Evolutionary conservation across 1,140 invertebrate species (phyloP).

Genomic region (Penaeus indicus): DNA sequence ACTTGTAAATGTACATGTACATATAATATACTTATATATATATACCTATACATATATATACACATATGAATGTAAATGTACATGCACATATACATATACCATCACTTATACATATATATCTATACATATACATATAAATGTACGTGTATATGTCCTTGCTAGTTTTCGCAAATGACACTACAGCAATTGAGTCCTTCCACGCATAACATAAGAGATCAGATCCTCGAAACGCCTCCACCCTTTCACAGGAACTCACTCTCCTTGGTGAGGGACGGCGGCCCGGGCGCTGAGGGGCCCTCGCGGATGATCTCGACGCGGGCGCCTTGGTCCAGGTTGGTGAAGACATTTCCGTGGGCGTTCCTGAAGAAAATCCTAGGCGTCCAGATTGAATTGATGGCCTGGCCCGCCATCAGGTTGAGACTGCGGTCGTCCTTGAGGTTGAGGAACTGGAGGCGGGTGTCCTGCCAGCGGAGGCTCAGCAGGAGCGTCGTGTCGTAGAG

Average conservation of each 20-base stretch:
- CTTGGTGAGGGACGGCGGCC: slow-evolving; percentile 1
- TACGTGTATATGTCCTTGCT: no score
- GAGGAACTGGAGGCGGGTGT: slow-evolving; percentile 29
- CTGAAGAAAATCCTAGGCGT: slow-evolving; percentile 39
- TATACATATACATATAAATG: no score
- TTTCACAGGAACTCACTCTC: slow-evolving; percentile 13
- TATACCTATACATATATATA: no score
- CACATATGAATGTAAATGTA: no score
- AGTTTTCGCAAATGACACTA: no score
- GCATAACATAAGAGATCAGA: no score
- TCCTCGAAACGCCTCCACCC: no score
- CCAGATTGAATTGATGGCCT: slow-evolving; percentile 30
- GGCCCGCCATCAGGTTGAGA: slow-evolving; percentile 35
- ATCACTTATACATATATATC: no score
- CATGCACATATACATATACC: no score
- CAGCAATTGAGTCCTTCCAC: no score
- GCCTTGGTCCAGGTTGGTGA: slow-evolving; percentile 47
- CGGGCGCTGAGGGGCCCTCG: not conserved
- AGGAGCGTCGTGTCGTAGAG: slow-evolving; percentile 27
- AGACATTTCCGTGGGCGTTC: slow-evolving; percentile 38
- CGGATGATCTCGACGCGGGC: slow-evolving; percentile 26
- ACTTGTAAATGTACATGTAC: no score
- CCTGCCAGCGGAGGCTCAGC: slow-evolving; percentile 39
- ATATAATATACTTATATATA: no score
- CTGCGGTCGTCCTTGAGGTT: slow-evolving; percentile 46